Base-by-base conservation (phyloP, 2,113 vertebrate genomes). In the Engraulis encrasicolus region DNA sequence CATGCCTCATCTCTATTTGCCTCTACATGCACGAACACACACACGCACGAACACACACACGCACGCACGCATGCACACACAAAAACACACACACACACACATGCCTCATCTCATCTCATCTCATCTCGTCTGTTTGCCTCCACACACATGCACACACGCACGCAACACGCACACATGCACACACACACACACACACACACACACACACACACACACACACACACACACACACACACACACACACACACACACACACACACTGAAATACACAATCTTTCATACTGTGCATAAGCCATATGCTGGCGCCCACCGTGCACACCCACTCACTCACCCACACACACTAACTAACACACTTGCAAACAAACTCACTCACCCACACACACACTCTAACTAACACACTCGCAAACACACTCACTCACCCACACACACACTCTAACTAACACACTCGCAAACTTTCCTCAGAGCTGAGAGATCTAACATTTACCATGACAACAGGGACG, bases 91-190 rank as follows among this genome's bases (percentile, higher is more conserved):
- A 74, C 78, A 79, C 37, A 78, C 37, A 45, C 78, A 78, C 37
- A 45, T n/a, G n/a, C n/a, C 19, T 6, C 3, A n/a, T 20, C 2
- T 45, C n/a, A n/a, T n/a, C n/a, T n/a, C n/a, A 45, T 45, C 4
- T 45, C 40, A 45, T 45, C 40, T 45, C 40, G n/a, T n/a, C n/a
- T 45, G 40, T 45, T 45, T 45, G 40, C 40, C 40, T 45, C 40
- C 84, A 86, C 86, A 37, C 85, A 80, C 86, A 82, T 11, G 50
- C 23, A 50, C 40, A 19, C 40, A 27, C 78, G 17, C n/a, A n/a
- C n/a, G n/a, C n/a, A n/a, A n/a, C n/a, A n/a, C n/a, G n/a, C n/a
- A n/a, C n/a, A 86, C 86, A 37, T 84, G 79, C 86, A 82, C 20
- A 80, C 23, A 50, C 40, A 19, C 40, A 27, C 78, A 31, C n/a